These are phyloP conservation scores for Drosophila helvetica DNA, from an alignment of 2,888 invertebrate species.

Conservation along the genomic window DNA sequence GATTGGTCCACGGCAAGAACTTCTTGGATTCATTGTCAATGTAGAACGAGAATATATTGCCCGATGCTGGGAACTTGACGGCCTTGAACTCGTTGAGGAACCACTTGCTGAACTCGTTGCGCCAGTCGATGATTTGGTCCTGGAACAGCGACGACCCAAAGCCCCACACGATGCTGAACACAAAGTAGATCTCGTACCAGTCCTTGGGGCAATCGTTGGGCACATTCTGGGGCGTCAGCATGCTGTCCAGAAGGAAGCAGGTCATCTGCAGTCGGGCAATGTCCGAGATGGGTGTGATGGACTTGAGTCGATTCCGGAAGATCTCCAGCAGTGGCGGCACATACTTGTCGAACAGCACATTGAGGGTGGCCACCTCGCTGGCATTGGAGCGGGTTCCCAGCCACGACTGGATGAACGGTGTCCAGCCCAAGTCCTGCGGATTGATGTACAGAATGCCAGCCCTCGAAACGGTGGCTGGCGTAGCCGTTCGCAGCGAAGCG, in stretches of 20 bases:
- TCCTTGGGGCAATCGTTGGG: slow-evolving; percentile 96
- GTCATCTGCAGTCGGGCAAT: slow-evolving; percentile 95
- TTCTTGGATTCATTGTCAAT: slow-evolving; percentile 94
- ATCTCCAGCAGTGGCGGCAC: slow-evolving; percentile 93
- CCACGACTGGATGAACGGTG: slow-evolving; percentile 95
- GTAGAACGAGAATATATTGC: slow-evolving; percentile 94
- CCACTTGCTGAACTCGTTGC: slow-evolving; percentile 98
- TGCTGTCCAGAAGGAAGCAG: slow-evolving; percentile 93
- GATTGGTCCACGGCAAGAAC: slow-evolving; percentile 94
- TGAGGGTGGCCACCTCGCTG: slow-evolving; percentile 91
- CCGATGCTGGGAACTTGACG: slow-evolving; percentile 92
- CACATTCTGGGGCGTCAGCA: slow-evolving; percentile 91
- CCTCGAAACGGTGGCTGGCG: slow-evolving; percentile 97
- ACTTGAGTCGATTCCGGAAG: slow-evolving; percentile 89
- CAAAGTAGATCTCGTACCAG: slow-evolving; percentile 96
- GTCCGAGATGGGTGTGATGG: slow-evolving; percentile 95
- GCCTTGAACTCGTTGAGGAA: slow-evolving; percentile 96
- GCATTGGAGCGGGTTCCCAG: slow-evolving; percentile 90
- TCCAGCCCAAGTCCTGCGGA: slow-evolving; percentile 97
- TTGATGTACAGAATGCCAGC: slow-evolving; percentile 98
- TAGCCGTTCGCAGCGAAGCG: slow-evolving; percentile 94
- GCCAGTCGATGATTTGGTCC: slow-evolving; percentile 95
- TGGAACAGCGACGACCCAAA: slow-evolving; percentile 96
- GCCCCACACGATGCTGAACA: slow-evolving; percentile 95
- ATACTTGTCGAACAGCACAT: slow-evolving; percentile 96